These are phyloP conservation scores for Equus przewalskii DNA, from an alignment of 2,113 vertebrate genomes.

Conservation along the genomic window DNA sequence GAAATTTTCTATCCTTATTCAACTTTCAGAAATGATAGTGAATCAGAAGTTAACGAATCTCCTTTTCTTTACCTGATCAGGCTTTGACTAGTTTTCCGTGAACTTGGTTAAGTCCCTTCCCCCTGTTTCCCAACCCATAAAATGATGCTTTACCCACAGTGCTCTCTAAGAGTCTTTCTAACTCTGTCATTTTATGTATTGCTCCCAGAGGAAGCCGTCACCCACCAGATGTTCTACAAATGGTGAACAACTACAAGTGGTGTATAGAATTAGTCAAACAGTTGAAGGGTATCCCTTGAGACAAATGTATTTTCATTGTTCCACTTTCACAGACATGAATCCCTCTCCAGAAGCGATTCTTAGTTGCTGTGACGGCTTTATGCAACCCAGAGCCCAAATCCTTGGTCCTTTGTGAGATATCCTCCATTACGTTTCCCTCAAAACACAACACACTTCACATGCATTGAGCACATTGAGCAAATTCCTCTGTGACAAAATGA, in stretches of 20 bases:
- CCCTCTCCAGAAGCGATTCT: neutral
- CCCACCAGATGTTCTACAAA: neutral
- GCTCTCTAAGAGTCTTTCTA: neutral
- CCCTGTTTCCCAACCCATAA: neutral
- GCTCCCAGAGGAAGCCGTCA: neutral
- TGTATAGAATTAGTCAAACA: neutral
- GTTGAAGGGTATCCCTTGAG: conserved; percentile 12
- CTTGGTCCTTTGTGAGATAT: neutral
- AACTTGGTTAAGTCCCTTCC: neutral
- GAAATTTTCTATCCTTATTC: neutral
- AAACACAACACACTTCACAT: neutral
- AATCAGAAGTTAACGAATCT: neutral
- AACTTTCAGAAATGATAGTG: neutral
- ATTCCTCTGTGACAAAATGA: conserved; percentile 46
- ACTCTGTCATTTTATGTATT: neutral
- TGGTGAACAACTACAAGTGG: neutral
- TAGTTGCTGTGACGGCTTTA: neutral
- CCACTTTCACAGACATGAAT: neutral
- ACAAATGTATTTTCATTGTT: neutral
- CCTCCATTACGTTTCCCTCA: conserved; percentile 39
- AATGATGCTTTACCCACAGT: neutral
- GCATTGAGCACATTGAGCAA: conserved; percentile 4
- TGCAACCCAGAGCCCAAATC: neutral
- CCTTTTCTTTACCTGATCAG: neutral
- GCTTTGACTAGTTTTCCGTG: neutral